Base-by-base conservation (phyloP, 2,113 vertebrate genomes). In the Mixornis gularis region DNA sequence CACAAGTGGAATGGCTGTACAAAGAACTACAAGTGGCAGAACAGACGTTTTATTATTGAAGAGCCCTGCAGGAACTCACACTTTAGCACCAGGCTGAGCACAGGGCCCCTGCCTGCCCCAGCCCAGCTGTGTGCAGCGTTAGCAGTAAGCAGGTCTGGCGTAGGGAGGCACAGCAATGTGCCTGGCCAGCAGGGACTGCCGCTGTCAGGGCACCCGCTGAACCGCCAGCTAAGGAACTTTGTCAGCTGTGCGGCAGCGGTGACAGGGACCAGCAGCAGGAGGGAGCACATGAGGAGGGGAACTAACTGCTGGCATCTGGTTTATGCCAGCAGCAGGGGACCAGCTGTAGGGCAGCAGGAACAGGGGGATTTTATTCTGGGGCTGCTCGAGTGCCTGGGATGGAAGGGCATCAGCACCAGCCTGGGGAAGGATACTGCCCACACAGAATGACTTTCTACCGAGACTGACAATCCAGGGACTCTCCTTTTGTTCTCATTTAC, bases 401-500 rank as follows among this genome's bases (percentile, higher is more conserved):
- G 0, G 5, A 55, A 64, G 0, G 0, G 78, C 79, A 82, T 79
- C 72, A 65, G 56, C 4, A 0, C 22, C 69, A 40, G 63, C 34
- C 79, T 40, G 64, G 64, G 59, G 59, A 93, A 85, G 66, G 43
- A 89, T 52, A 27, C 18, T 87, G 81, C 64, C 82, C 40, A 19
- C 7, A 8, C 29, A 16, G 73, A 90, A 84, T 48, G 58, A 64
- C 89, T 84, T 96, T 60, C 84, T 36, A 24, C 59, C 3, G 2
- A 85, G 89, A 91, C 4, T 76, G 94, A 96, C 95, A 95, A 79
- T 64, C 62, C 81, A 52, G 86, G 44, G 65, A 74, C 78, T 96
- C 79, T 94, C 83, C 78, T 93, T 92, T 93, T 92, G 90, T 89
- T 86, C 89, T 80, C 87, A 77, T 94, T 94, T 94, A 85, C 93